Evolutionary conservation across 2,888 invertebrate genomes (phyloP).

Genomic region (Apotomis capreana): DNA sequence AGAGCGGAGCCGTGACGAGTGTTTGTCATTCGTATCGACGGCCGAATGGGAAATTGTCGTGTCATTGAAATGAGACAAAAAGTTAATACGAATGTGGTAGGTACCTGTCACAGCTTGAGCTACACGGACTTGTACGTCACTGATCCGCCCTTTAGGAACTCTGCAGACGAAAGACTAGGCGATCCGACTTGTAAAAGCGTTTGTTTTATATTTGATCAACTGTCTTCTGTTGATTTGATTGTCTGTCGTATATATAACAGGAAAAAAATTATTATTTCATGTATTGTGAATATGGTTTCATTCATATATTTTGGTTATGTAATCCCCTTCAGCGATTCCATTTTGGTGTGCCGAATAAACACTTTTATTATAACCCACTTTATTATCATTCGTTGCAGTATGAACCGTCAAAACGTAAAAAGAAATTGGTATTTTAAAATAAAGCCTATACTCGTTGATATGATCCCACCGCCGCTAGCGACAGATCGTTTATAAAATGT

Average conservation of each 20-base stretch:
- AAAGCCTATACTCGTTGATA: conserved; percentile 8
- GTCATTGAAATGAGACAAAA: conserved; percentile 34
- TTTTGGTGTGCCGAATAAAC: not conserved
- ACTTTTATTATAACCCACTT: not conserved
- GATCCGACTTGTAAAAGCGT: too few species aligned
- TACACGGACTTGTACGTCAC: not conserved
- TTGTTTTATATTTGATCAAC: too few species aligned
- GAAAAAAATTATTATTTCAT: too few species aligned
- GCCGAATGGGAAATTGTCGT: conserved; percentile 21
- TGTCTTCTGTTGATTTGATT: too few species aligned
- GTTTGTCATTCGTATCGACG: conserved; percentile 30
- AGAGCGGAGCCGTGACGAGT: conserved; percentile 44
- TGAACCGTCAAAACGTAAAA: not conserved
- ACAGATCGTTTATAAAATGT: conserved; percentile 26
- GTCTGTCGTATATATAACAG: too few species aligned
- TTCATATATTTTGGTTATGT: too few species aligned
- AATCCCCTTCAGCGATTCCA: too few species aligned
- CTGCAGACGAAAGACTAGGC: too few species aligned
- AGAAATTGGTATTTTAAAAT: conserved; percentile 10
- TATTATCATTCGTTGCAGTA: not conserved
- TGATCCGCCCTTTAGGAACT: not conserved
- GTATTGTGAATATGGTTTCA: too few species aligned
- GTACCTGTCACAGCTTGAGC: not conserved
- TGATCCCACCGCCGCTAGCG: not conserved
- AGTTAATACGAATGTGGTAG: conserved; percentile 28